phyloP scores from a whole-genome alignment of 2,113 vertebrate species.

The Coturnix japonica region DNA sequence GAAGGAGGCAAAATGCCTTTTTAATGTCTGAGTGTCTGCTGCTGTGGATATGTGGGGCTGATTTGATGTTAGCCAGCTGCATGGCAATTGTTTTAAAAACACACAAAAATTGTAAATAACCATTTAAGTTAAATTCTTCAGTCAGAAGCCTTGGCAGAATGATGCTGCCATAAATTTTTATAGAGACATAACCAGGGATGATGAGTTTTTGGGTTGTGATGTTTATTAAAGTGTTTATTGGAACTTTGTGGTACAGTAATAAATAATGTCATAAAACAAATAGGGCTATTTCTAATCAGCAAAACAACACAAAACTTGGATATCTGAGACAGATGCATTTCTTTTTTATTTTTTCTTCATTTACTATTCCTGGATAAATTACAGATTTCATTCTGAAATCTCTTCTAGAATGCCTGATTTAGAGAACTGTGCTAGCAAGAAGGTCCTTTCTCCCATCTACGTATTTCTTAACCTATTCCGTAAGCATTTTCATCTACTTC shows the following conservation, averaged over 20 bases:
- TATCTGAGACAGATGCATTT: conserved; percentile 14
- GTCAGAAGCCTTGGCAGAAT: conserved; percentile 36
- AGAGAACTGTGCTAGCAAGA: not conserved
- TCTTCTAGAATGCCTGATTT: conserved; percentile 45
- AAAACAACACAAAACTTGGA: conserved; percentile 63
- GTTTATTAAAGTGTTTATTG: conserved; percentile 78
- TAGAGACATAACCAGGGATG: conserved; percentile 54
- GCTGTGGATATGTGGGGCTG: not conserved
- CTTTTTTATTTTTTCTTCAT: conserved; percentile 30
- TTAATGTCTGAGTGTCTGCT: conserved; percentile 11
- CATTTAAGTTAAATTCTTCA: conserved; percentile 56
- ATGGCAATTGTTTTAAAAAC: conserved; percentile 39
- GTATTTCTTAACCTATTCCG: not conserved
- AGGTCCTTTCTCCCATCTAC: not conserved
- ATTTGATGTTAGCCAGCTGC: conserved; percentile 41
- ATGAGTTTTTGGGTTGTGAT: conserved; percentile 69
- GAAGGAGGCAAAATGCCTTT: not conserved
- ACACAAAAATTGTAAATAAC: conserved; percentile 36
- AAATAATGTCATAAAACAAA: conserved; percentile 77
- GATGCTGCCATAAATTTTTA: conserved; percentile 63
- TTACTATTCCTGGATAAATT: conserved; percentile 52
- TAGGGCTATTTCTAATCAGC: conserved; percentile 70
- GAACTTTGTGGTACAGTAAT: conserved; percentile 68
- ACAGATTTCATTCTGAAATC: conserved; percentile 50
- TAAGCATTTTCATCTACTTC: not conserved